Conservation (phyloP, 2,888 invertebrate species). For the Caenorhabditis macrosperma region DNA sequence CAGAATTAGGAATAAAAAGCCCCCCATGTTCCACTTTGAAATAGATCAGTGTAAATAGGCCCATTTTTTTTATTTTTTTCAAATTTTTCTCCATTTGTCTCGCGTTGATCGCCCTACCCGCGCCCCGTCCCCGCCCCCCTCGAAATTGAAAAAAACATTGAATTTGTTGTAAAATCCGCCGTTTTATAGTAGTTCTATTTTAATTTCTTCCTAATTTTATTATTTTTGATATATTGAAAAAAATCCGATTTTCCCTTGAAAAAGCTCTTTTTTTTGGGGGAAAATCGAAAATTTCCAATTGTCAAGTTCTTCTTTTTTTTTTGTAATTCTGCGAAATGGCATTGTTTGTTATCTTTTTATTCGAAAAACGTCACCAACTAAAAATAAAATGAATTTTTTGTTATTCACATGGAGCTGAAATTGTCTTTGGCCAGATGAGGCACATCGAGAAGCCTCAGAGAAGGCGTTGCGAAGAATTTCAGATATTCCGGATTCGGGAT, state of each 20-base stretch:
- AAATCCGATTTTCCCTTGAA: no score
- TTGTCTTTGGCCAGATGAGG: neutral
- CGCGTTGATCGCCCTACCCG: constrained; percentile 43
- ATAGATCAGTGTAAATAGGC: constrained; percentile 1
- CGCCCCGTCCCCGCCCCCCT: no score
- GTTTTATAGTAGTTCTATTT: no score
- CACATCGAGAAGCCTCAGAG: constrained; percentile 13
- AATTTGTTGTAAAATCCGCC: no score
- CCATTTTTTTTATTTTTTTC: constrained; percentile 26
- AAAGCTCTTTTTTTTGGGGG: no score
- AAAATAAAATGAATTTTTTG: constrained; percentile 6
- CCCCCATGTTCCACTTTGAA: no score
- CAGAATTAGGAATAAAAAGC: no score
- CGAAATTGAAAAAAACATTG: no score
- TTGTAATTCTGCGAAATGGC: constrained; percentile 24
- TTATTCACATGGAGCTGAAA: neutral
- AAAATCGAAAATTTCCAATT: neutral
- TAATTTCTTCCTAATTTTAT: neutral
- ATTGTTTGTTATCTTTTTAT: no score
- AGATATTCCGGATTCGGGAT: constrained; percentile 49
- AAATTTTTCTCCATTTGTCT: neutral
- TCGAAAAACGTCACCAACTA: no score
- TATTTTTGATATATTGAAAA: no score
- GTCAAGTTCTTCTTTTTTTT: constrained; percentile 25
- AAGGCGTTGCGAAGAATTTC: constrained; percentile 30